Base-by-base conservation (phyloP, 1,140 invertebrate species). In the Procambarus clarkii region DNA sequence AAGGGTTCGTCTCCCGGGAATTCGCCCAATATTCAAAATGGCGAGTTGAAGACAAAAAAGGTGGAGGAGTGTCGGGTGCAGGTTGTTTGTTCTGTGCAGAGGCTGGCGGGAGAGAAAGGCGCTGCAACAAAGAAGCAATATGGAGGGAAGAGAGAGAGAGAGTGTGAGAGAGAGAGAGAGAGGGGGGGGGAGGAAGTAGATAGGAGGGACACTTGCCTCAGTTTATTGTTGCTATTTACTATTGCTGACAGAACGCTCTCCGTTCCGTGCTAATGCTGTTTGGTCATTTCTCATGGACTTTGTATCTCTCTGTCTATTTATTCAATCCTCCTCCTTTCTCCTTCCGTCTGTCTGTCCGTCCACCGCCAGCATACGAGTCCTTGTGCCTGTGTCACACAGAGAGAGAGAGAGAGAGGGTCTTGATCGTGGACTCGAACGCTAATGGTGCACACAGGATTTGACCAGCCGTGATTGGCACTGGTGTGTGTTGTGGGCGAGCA, bases 1-100 rank as follows among this genome's bases (percentile, higher is more conserved):
- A 50, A 80, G 79, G 11, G 79, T 15, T 18, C 9, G 79, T 54
- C 79, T 54, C 54, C 79, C 15, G 69, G 48, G 69, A 50, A 77
- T 71, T 44, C 9, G 50, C 76, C 76, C 84, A 77, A 78, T 86
- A 86, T 86, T 78, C 84, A 86, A 86, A 86, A 86, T 86, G 84
- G 84, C 74, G 74, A 77, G 45, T 21, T 21, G 50, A 86, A 86
- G 71, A 86, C 44, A 78, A 86, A 86, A 78, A 54, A 77, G 24
- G 8, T 34, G 34, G 34, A 54, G 34, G 71, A 86, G 74, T 86
- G 84, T 78, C 71, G 71, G 84, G 11, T 86, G 84, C 84, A 86
- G 84, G 84, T 78, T 86, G 84, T 86, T 86, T 86, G 74, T 46
- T 78, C 46, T 86, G 60, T 86, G 84, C 84, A 86, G 60, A 18